Evolutionary conservation across 2,888 invertebrate species (phyloP).

Genomic region (Hyalella azteca): DNA sequence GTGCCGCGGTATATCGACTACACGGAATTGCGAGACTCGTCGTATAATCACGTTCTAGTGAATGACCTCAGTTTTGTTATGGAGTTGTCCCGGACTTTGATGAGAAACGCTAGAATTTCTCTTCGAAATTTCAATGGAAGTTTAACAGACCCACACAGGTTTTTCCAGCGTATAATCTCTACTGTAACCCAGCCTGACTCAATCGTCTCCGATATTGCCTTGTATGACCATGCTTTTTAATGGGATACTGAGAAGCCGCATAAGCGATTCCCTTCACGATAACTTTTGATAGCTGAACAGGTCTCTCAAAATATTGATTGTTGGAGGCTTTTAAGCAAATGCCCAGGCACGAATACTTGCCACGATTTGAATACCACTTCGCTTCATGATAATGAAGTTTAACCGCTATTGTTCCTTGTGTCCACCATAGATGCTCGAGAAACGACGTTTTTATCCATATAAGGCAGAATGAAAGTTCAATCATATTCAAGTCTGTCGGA

Average conservation of each 20-base stretch:
- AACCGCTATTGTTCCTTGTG: background rate
- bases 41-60: background rate
- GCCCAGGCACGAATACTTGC: no score
- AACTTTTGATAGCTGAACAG: no score
- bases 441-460: background rate
- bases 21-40: background rate
- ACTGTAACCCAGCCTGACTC: no score
- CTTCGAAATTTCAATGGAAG: background rate
- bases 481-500: background rate
- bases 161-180: no score
- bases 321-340: no score
- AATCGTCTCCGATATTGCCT: no score
- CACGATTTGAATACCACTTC: no score
- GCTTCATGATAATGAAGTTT: background rate
- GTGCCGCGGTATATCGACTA: conserved; percentile 13
- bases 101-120: conserved; percentile 3
- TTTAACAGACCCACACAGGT: no score
- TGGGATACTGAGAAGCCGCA: no score
- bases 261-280: no score
- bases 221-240: no score
- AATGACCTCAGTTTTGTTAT: conserved; percentile 1
- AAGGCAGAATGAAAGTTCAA: background rate
- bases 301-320: no score
- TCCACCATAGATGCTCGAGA: background rate
- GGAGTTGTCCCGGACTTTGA: background rate